Evolutionary conservation across 2,888 invertebrate species (phyloP).

Genomic region (Ernsta delagoae): DNA sequence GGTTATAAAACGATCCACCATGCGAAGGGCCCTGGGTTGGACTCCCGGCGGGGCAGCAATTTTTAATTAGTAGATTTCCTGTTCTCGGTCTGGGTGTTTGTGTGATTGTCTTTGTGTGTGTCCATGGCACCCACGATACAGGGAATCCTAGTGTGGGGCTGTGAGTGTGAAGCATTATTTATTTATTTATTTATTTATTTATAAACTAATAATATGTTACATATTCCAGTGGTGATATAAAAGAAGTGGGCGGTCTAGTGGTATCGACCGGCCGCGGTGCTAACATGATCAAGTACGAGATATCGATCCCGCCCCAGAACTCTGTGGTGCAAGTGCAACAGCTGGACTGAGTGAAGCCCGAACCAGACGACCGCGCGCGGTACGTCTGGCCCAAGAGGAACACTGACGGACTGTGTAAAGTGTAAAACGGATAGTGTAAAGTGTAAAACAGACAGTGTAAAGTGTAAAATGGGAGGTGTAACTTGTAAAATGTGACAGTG

Average conservation of each 20-base stretch:
- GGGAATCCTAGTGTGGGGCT: too few species aligned
- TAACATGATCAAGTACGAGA: constrained; percentile 86
- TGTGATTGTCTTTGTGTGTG: too few species aligned
- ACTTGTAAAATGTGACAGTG: constrained; percentile 12
- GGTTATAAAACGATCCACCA: too few species aligned
- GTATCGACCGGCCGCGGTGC: constrained; percentile 72
- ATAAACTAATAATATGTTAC: too few species aligned
- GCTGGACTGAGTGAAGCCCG: constrained; percentile 68
- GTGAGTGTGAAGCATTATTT: too few species aligned
- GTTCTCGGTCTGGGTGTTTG: too few species aligned
- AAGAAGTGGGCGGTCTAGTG: constrained; percentile 73
- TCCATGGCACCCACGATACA: too few species aligned
- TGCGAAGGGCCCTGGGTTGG: too few species aligned
- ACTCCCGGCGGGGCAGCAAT: too few species aligned
- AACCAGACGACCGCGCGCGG: constrained; percentile 45
- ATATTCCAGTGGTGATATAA: constrained; percentile 70
- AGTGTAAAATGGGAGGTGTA: constrained; percentile 19
- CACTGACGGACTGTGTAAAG: constrained; percentile 25
- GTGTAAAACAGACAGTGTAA: constrained; percentile 20
- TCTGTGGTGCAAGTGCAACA: constrained; percentile 80
- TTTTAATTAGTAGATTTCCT: too few species aligned
- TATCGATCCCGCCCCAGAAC: constrained; percentile 79
- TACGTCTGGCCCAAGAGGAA: constrained; percentile 37
- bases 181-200: too few species aligned
- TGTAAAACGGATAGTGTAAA: constrained; percentile 22